Evolutionary conservation across 2,797 vertebrate genomes (phyloP), one percentile per base, ranked within the genome.

Genomic region (Karalla daura): DNA sequence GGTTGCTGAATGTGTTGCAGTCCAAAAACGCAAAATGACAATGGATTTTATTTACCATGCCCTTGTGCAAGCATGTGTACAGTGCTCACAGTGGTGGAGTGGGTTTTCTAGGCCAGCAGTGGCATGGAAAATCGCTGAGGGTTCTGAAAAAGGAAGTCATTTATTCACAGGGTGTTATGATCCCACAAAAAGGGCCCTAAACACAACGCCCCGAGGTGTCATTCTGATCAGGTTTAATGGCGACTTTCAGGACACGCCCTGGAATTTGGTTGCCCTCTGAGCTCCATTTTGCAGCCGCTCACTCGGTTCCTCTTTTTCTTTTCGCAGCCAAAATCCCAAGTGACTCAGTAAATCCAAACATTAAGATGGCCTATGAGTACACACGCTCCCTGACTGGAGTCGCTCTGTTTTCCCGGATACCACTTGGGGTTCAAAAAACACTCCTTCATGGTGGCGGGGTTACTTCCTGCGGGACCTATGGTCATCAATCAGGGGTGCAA

Each of bases 371-470:
- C 76, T 86, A 80, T 83, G 82, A 87, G 85, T 87, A 73, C 82
- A 88, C 82, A 67, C 40, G 82, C 85, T 89, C 76, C 85, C 69
- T 79, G 71, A 74, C 89, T 86, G 82, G 81, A 86, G 82, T 85
- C 76, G 20, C 51, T 87, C 86, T 92, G 89, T 92, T 92, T 92
- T 93, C 66, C 89, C 87, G 88, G 92, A 91, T 92, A 89, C 91
- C 88, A 89, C 91, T 91, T 84, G 88, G 89, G 88, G 88, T 90
- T 91, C 84, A 84, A 84, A 92, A 91, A 92, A 91, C 87, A 92
- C 86, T 88, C 87, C 91, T 92, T 92, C 91, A 90, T 89, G 91
- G 91, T 92, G 92, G 91, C 43, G 88, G 86, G 89, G 90, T 90
- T 89, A 91, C 84, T 91, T 93, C 90, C 91, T 92, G 84, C 44